phyloP scores from a whole-genome alignment of 2,888 invertebrate genomes.

The Drosophila helvetica region DNA sequence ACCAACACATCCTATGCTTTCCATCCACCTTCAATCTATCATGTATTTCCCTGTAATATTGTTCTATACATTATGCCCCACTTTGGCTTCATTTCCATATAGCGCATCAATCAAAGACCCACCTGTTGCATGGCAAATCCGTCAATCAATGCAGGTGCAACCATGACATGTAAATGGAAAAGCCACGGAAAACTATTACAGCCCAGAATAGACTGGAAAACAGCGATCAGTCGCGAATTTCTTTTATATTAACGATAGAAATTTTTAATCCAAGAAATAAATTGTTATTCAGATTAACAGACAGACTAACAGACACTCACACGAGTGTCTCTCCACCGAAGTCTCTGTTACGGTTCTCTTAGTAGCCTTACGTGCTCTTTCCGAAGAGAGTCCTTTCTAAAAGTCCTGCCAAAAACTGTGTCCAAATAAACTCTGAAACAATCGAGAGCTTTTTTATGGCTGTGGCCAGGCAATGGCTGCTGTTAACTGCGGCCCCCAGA shows the following conservation, averaged over 20 bases:
- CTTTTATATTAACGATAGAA: neutral
- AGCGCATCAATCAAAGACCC: conserved; percentile 22
- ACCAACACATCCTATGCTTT: too few species aligned
- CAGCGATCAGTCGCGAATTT: too few species aligned
- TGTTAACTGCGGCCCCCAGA: conserved; percentile 46
- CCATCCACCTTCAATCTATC: neutral
- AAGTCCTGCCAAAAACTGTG: conserved; percentile 39
- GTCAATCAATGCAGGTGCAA: conserved; percentile 52
- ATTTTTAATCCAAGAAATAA: conserved; percentile 5
- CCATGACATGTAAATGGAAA: neutral
- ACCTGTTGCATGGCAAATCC: conserved; percentile 13
- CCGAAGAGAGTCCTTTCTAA: conserved; percentile 36
- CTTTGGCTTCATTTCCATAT: neutral
- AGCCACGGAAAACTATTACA: neutral
- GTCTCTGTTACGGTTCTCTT: conserved; percentile 2
- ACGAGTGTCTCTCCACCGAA: neutral
- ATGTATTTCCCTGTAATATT: neutral
- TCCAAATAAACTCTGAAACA: conserved; percentile 40
- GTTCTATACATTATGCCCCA: neutral
- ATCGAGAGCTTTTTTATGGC: conserved; percentile 63
- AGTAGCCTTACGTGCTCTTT: conserved; percentile 55
- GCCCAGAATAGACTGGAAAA: neutral
- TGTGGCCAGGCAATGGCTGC: conserved; percentile 44
- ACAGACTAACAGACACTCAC: conserved; percentile 11
- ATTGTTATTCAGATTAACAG: conserved; percentile 27